Base-by-base conservation (phyloP, 2,113 vertebrate species). In the Eptatretus burgeri region DNA sequence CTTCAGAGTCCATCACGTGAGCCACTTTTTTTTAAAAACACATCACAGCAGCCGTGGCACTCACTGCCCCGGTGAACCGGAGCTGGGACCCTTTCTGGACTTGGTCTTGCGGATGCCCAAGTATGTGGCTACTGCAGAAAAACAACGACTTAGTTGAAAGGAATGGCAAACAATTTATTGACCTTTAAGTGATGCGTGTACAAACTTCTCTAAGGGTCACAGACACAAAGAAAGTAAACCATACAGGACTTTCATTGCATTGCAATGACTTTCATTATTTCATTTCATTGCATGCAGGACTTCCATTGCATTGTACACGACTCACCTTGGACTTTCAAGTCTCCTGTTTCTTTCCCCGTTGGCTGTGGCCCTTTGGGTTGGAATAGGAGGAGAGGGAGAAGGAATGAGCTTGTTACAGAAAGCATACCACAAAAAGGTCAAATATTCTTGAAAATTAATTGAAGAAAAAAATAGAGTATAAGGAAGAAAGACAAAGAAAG, bases 261-360 rank as follows among this genome's bases (percentile, higher is more conserved):
- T 56, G 52, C 5, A 56, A 56, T 56, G 14, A 16, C 52, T 56
- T 14, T 17, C 14, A 16, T 14, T 17, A 56, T 14, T 17, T 56
- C 5, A 56, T 4, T 14, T 17, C 14, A 56, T 1, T 53, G 52
- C 52, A 56, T 56, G 52, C 52, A 17, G 52, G 52, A 16, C 9
- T 60, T 20, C 11, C n/a, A 17, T n/a, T 60, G 56, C 56, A 11
- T 20, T 17, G 56, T 17, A 60, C 20, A 17, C 20, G 56, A 41
- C 27, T 60, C 20, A 60, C 56, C 56, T 60, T 60, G 56, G 56
- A 60, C 56, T 60, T 60, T 60, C 56, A 60, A 20, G 56, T 60
- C 56, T 60, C 53, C 53, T 60, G 56, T n/a, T 20, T 60, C 56
- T 60, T 60, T 60, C n/a, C n/a, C 56, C 20, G 10, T 20, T n/a